phyloP scores from a whole-genome alignment of 2,797 vertebrate genomes.

The Pantherophis alleghaniensis region DNA sequence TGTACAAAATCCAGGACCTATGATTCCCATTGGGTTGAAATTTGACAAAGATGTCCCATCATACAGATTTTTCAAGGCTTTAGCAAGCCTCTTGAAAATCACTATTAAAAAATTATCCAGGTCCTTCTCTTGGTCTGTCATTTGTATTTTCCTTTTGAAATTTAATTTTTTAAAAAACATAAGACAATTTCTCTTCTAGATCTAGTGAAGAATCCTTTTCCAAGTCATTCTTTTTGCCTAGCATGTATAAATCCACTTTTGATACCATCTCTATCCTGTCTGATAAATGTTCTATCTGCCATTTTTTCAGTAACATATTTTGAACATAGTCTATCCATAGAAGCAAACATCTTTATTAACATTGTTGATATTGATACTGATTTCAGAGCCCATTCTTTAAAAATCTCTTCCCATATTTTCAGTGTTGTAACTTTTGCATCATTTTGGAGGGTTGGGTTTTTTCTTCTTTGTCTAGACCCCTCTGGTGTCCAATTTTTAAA shows the following conservation, averaged over 20 bases:
- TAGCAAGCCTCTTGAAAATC: background rate
- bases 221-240: background rate
- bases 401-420: background rate
- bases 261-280: background rate
- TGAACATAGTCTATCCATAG: background rate
- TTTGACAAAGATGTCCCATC: background rate
- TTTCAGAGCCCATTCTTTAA: background rate
- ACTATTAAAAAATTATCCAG: background rate
- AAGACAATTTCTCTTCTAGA: background rate
- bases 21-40: background rate
- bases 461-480: background rate
- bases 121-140: background rate
- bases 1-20: background rate
- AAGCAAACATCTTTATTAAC: background rate
- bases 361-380: background rate
- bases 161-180: background rate
- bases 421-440: background rate
- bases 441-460: background rate
- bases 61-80: background rate
- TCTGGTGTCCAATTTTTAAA: background rate
- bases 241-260: background rate
- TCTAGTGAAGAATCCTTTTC: background rate
- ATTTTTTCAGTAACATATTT: background rate
- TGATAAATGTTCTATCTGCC: background rate
- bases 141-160: background rate